Evolutionary conservation across 2,888 invertebrate species (phyloP).

Genomic region (Zootermopsis nevadensis): DNA sequence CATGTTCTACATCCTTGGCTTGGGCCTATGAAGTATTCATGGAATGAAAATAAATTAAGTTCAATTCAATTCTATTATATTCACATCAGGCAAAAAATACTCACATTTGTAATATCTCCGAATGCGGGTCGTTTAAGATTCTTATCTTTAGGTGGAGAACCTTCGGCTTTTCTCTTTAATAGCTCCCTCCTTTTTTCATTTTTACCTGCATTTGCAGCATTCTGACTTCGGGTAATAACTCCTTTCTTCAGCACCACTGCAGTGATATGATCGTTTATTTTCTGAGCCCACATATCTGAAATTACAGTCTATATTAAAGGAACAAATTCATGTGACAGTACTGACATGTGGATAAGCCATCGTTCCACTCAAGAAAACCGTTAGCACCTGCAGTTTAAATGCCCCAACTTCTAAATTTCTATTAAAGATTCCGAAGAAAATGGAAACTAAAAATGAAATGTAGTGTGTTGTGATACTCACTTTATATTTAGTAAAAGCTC

Average conservation of each 20-base stretch:
- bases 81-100: conserved; percentile 37
- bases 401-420: background rate
- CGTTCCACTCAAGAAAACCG: background rate
- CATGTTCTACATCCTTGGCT: too few species aligned
- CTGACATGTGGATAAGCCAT: background rate
- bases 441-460: too few species aligned
- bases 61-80: too few species aligned
- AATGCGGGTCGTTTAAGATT: conserved; percentile 82
- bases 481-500: too few species aligned
- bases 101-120: conserved; percentile 83
- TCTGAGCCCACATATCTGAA: conserved; percentile 14
- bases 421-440: too few species aligned
- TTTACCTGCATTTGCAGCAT: background rate
- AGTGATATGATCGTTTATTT: background rate
- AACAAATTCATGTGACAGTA: background rate
- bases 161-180: conserved; percentile 82
- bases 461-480: too few species aligned
- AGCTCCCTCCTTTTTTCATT: background rate
- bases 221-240: background rate
- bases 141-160: conserved; percentile 80
- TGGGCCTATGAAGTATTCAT: too few species aligned
- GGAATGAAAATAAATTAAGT: too few species aligned
- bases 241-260: background rate
- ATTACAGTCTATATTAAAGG: background rate
- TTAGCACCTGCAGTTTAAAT: background rate